These are phyloP conservation scores for Lordiphosa collinella DNA, from an alignment of 1,140 invertebrate species.

Conservation along the genomic window DNA sequence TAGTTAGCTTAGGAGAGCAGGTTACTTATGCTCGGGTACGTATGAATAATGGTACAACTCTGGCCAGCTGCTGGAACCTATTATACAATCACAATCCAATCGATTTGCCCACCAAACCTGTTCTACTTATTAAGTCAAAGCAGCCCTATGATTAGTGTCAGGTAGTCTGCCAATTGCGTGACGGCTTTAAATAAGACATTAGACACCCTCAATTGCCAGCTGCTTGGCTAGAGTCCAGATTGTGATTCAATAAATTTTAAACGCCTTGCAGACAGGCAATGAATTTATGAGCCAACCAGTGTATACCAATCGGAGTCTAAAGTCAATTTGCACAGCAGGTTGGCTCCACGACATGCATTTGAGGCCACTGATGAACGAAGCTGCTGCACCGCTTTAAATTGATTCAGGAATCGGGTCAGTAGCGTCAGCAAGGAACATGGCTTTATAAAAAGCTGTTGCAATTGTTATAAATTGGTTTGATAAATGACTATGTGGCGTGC, in stretches of 20 bases:
- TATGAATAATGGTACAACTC: constrained; percentile 1
- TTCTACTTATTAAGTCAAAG: constrained; percentile 41
- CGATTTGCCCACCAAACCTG: constrained; percentile 18
- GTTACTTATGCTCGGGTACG: background rate
- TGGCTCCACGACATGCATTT: constrained; percentile 6
- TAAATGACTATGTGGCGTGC: background rate
- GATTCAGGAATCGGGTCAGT: constrained; percentile 33
- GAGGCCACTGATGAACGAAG: constrained; percentile 34
- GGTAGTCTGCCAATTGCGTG: constrained; percentile 34
- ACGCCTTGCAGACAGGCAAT: constrained; percentile 38
- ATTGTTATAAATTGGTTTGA: constrained; percentile 35
- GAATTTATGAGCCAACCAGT: constrained; percentile 29
- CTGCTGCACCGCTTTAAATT: constrained; percentile 17
- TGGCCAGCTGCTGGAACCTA: constrained; percentile 20
- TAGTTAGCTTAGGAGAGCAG: constrained; percentile 10
- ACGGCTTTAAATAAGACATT: constrained; percentile 59
- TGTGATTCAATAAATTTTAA: constrained; percentile 45
- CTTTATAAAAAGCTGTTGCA: constrained; percentile 9
- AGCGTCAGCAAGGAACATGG: background rate
- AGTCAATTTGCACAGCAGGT: constrained; percentile 70
- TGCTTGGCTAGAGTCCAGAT: constrained; percentile 8
- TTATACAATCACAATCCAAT: constrained; percentile 11
- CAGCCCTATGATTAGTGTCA: constrained; percentile 65
- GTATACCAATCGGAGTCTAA: background rate
- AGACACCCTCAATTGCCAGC: constrained; percentile 23